Evolutionary conservation across 2,113 vertebrate genomes (phyloP).

Genomic region (Pangasianodon hypophthalmus): DNA sequence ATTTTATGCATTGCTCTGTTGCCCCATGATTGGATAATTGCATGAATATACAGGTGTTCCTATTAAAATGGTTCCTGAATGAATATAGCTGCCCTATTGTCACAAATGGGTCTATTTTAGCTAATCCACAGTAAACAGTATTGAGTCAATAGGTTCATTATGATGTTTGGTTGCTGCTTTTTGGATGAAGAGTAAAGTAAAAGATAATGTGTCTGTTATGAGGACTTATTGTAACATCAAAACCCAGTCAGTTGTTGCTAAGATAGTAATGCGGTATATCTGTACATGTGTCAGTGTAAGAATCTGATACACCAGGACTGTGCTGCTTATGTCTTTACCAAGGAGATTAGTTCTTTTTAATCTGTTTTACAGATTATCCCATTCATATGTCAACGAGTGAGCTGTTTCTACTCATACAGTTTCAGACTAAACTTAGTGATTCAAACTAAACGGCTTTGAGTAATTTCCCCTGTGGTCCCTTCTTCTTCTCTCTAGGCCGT

Average conservation of each 20-base stretch:
- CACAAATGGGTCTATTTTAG: neutral
- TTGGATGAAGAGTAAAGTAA: neutral
- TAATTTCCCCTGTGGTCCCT: neutral
- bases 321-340: neutral
- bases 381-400: neutral
- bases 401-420: neutral
- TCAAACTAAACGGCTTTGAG: neutral
- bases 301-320: neutral
- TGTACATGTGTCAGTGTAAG: neutral
- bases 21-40: neutral
- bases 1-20: neutral
- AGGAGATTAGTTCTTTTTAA: neutral
- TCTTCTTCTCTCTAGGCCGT: conserved; percentile 80
- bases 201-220: neutral
- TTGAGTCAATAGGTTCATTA: neutral
- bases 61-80: neutral
- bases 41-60: neutral
- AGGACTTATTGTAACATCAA: too few species aligned
- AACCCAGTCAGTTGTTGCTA: neutral
- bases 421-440: neutral
- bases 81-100: neutral
- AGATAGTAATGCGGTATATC: neutral
- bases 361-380: neutral
- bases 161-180: neutral
- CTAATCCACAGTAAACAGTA: neutral